A percentile compares a stretch with the other conserved stretches of the same genome.
Evolutionary conservation across 2,888 invertebrate genomes (phyloP).

Genomic region (Mythimna vitellina): DNA sequence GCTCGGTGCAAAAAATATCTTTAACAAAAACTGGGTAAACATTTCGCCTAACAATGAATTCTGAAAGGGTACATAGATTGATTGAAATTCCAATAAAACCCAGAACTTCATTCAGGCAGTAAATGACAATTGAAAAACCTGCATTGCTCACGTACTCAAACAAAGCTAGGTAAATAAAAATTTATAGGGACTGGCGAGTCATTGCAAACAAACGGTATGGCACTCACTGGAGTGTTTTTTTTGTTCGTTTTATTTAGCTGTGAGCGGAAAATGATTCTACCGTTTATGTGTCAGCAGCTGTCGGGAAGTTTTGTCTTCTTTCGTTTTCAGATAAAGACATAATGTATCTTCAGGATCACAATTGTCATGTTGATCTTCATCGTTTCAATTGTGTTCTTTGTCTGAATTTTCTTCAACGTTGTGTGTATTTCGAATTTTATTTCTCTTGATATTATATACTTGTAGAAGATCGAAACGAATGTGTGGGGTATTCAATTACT

Average conservation of each 20-base stretch:
- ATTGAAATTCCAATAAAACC: slow-evolving; percentile 22
- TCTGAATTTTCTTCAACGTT: not conserved
- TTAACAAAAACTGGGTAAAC: not conserved
- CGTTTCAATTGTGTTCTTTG: too few relatives aligned
- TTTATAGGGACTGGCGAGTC: slow-evolving; percentile 9
- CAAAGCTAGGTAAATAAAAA: slow-evolving; percentile 26
- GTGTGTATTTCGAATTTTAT: not conserved
- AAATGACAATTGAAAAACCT: slow-evolving; percentile 15
- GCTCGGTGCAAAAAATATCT: not conserved
- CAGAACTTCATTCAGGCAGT: not conserved
- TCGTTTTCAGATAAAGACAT: slow-evolving; percentile 9
- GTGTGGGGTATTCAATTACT: not conserved
- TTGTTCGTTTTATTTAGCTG: slow-evolving; percentile 25
- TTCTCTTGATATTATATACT: too few relatives aligned
- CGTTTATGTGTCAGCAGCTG: slow-evolving; percentile 14
- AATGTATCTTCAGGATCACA: slow-evolving; percentile 7
- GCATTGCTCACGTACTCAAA: slow-evolving; percentile 12
- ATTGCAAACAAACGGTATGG: slow-evolving; percentile 22
- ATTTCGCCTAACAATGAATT: not conserved
- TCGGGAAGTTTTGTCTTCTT: not conserved
- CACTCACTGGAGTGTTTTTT: not conserved
- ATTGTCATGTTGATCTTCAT: not conserved
- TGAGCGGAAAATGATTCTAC: slow-evolving; percentile 32
- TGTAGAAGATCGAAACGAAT: not conserved
- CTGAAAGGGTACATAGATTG: not conserved